Percentiles rank a stretch among this genome's conserved stretches.
phyloP scores from a whole-genome alignment of 30 jellyfish, hydroid and myxozoan genomes.

The Chrysaora quinquecirrha region DNA sequence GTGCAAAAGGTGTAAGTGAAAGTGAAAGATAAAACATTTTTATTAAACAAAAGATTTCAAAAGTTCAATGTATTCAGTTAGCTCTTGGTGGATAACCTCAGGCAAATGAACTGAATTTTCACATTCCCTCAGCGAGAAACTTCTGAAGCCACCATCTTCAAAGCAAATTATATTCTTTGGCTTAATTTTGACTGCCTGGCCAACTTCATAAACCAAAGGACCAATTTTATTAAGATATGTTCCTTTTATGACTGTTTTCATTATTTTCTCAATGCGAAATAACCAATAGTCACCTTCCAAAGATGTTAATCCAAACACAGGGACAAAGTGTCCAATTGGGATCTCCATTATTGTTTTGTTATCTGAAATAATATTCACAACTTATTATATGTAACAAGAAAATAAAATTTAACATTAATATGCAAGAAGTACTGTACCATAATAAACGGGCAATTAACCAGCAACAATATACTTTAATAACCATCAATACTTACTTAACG shows the following conservation, averaged over 20 bases:
- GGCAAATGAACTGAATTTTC: neutral
- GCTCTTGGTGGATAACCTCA: neutral
- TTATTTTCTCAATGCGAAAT: neutral
- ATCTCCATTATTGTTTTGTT: neutral
- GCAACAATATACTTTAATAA: neutral
- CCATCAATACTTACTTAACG: neutral
- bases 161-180: neutral
- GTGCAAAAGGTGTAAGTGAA: neutral
- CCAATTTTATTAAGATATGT: neutral
- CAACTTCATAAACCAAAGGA: neutral
- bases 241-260: neutral
- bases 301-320: neutral
- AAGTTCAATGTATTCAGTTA: neutral
- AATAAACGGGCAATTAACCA: neutral
- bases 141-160: neutral
- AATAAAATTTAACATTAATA: too few relatives aligned
- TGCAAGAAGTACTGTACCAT: neutral
- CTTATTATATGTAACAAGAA: neutral
- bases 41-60: neutral
- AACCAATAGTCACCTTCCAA: neutral
- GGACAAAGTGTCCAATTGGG: neutral
- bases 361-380: neutral
- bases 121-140: neutral
- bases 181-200: neutral
- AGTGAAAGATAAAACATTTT: neutral